A percentile compares a stretch with the other conserved stretches of the same genome.
Conservation (phyloP, 2,113 vertebrate genomes). For the Panthera leo region DNA sequence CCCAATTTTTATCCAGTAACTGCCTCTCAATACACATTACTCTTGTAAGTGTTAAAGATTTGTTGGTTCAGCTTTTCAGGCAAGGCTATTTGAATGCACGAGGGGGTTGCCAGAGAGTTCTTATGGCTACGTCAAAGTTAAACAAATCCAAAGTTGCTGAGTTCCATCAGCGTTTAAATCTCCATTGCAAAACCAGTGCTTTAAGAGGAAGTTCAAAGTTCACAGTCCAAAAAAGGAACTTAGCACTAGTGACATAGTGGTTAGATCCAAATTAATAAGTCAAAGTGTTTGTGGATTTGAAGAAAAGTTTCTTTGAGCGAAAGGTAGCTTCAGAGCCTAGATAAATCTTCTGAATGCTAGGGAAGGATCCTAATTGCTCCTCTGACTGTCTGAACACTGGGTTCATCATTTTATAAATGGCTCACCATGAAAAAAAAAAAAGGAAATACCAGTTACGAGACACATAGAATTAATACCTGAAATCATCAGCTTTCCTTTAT, state of each 20-base stretch:
- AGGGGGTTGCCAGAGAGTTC: background rate
- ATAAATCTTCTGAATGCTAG: background rate
- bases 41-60: constrained; percentile 67
- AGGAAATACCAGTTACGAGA: background rate
- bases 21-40: constrained; percentile 67
- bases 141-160: constrained; percentile 51
- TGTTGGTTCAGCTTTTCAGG: constrained; percentile 71
- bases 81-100: constrained; percentile 55
- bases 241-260: background rate
- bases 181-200: background rate
- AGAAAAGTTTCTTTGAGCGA: background rate
- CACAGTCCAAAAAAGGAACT: background rate
- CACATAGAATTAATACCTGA: background rate
- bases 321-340: background rate
- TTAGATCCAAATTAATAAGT: constrained; percentile 1
- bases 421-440: constrained; percentile 11
- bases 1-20: constrained; percentile 70
- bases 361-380: background rate
- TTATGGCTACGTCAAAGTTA: constrained; percentile 41
- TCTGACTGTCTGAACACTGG: background rate
- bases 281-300: background rate
- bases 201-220: constrained; percentile 31
- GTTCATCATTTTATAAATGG: background rate
- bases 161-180: background rate
- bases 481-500: background rate